These are phyloP conservation scores for Adelges cooleyi DNA, from an alignment of 1,140 invertebrate species.

Conservation along the genomic window DNA sequence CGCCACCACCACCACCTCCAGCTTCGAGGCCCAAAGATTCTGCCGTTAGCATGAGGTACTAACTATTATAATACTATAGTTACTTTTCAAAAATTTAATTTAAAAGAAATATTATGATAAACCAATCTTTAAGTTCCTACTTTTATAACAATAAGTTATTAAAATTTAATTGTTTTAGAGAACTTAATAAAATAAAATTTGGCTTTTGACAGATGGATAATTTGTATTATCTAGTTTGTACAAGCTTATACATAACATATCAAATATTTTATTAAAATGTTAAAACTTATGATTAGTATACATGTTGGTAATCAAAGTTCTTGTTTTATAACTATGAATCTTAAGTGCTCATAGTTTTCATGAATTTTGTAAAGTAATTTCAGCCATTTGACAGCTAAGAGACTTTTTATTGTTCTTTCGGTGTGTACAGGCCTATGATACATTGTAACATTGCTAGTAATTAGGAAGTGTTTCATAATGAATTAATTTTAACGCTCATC, in stretches of 20 bases:
- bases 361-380: background rate
- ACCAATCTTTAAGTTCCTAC: background rate
- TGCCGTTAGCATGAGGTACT: conserved; percentile 13
- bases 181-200: conserved; percentile 2
- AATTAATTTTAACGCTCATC: too few species aligned
- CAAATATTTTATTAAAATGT: background rate
- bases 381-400: background rate
- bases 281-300: background rate
- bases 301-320: background rate
- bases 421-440: background rate
- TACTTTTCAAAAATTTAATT: too few species aligned
- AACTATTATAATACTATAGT: background rate
- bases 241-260: background rate
- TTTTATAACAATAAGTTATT: background rate
- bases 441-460: background rate
- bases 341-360: background rate
- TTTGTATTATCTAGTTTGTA: conserved; percentile 11
- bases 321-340: background rate
- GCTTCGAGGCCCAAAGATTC: conserved; percentile 16
- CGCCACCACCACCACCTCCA: conserved; percentile 1
- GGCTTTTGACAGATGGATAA: background rate
- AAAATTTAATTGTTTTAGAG: background rate
- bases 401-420: background rate
- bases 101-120: background rate
- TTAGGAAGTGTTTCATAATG: too few species aligned